A percentile compares a stretch with the other conserved stretches of the same genome.
phyloP scores from a whole-genome alignment of 2,797 vertebrate genomes.

The Petrocephalus schoutedeni region DNA sequence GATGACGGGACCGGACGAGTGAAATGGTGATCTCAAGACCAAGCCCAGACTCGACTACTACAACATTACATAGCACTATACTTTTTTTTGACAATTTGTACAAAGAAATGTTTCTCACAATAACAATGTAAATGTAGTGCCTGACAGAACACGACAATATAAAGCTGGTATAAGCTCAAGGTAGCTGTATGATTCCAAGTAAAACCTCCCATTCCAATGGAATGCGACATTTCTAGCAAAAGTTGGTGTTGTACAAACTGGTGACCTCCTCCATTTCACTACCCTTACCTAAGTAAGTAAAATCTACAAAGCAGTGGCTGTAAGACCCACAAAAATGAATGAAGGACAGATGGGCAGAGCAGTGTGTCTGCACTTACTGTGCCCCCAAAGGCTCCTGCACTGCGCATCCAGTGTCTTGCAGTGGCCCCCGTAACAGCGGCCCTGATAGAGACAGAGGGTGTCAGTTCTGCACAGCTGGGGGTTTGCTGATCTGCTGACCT shows the following conservation, averaged over 20 bases:
- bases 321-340: not conserved
- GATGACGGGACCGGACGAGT: not conserved
- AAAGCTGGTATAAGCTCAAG: not conserved
- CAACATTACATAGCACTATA: not conserved
- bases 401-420: conserved; percentile 90
- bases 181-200: not conserved
- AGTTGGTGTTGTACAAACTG: not conserved
- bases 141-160: not conserved
- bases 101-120: not conserved
- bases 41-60: not conserved
- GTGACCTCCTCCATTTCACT: not conserved
- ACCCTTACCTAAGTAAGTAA: not conserved
- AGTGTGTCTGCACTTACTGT: conserved; percentile 63
- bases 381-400: conserved; percentile 83
- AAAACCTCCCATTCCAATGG: not conserved
- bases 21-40: not conserved
- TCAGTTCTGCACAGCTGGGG: not conserved
- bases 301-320: not conserved
- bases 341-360: not conserved
- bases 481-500: not conserved
- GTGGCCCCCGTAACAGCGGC: conserved; percentile 89
- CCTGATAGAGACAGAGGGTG: conserved; percentile 56
- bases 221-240: not conserved
- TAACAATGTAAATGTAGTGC: not conserved
- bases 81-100: not conserved